These are phyloP conservation scores for Cavia aperea DNA, from an alignment of 2,113 vertebrate species.

Conservation along the genomic window DNA sequence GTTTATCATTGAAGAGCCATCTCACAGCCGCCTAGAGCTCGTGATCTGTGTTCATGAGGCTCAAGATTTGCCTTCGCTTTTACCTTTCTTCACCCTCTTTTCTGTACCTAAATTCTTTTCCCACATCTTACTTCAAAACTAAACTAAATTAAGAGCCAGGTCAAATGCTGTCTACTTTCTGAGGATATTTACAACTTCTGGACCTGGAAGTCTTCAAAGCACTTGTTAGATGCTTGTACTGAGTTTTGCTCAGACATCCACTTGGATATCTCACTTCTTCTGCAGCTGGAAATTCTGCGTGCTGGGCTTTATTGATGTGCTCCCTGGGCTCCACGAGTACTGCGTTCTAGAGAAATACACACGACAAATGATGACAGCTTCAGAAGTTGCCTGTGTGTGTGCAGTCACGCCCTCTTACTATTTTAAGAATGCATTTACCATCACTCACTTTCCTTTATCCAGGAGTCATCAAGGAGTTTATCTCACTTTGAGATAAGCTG, in stretches of 20 bases:
- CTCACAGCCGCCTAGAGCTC: neutral
- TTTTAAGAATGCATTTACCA: neutral
- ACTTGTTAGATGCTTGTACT: neutral
- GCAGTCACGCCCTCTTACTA: neutral
- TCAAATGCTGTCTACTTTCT: neutral
- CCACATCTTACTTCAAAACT: neutral
- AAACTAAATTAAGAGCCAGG: neutral
- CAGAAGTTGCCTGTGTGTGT: neutral
- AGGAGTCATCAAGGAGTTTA: neutral
- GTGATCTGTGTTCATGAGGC: neutral
- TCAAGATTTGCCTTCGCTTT: neutral
- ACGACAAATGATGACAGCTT: fast-evolving
- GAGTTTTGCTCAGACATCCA: neutral
- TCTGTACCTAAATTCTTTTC: neutral
- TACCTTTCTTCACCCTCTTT: too few relatives aligned
- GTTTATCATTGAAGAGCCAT: neutral
- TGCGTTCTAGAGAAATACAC: neutral
- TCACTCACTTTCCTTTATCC: neutral
- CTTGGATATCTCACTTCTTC: neutral
- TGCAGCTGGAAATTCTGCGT: neutral
- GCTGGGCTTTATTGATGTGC: neutral
- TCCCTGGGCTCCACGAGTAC: neutral
- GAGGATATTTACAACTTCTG: neutral
- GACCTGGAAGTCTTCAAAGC: neutral
- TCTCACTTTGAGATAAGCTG: neutral